These are phyloP conservation scores for Epiblema foenella DNA, from an alignment of 2,888 invertebrate genomes.

Conservation along the genomic window DNA sequence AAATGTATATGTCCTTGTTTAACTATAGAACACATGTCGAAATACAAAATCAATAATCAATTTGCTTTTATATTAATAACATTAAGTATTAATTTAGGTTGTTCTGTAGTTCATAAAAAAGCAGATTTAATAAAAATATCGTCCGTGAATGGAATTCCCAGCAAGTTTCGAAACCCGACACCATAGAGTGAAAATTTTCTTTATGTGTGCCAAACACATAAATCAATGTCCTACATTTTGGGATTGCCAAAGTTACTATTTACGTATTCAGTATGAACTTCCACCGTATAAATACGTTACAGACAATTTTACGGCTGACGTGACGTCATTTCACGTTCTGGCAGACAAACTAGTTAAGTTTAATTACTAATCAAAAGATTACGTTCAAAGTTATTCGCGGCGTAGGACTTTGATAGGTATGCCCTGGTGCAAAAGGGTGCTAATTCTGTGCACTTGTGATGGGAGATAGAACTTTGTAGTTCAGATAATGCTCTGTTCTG, in stretches of 20 bases:
- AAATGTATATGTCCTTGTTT: too few relatives aligned
- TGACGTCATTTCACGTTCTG: slow-evolving; percentile 28
- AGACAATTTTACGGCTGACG: slow-evolving; percentile 22
- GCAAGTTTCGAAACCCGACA: too few relatives aligned
- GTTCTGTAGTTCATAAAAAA: too few relatives aligned
- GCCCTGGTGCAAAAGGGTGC: background rate
- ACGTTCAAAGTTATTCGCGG: background rate
- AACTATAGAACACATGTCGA: too few relatives aligned
- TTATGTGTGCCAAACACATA: too few relatives aligned
- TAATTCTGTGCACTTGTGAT: background rate
- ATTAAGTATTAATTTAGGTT: too few relatives aligned
- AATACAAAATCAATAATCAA: too few relatives aligned
- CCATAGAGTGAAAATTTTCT: too few relatives aligned
- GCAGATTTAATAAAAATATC: too few relatives aligned
- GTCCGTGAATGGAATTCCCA: too few relatives aligned
- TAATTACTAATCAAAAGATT: slow-evolving; percentile 21
- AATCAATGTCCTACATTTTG: too few relatives aligned
- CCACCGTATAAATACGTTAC: background rate
- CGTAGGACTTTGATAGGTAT: background rate
- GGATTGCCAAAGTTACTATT: background rate
- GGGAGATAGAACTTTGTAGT: background rate
- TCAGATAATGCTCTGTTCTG: background rate
- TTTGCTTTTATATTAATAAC: too few relatives aligned
- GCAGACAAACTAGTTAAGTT: slow-evolving; percentile 32
- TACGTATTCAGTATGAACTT: background rate